Evolutionary conservation across 1,140 invertebrate species (phyloP).

Genomic region (Drosophila watanabei): DNA sequence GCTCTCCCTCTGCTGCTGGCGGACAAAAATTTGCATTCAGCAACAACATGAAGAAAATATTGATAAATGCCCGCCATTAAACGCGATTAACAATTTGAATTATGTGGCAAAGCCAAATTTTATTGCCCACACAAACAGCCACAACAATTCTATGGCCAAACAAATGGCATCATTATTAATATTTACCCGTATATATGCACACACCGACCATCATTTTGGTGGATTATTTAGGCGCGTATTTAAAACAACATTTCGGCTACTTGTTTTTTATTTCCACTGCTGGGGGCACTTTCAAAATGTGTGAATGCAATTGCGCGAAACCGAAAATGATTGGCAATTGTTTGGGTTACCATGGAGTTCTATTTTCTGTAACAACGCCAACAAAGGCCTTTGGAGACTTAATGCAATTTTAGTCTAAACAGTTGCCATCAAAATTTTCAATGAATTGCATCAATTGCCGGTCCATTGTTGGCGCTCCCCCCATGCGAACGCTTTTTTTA

Average conservation of each 20-base stretch:
- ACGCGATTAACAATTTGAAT: constrained; percentile 84
- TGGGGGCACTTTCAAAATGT: constrained; percentile 56
- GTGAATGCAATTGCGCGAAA: constrained; percentile 80
- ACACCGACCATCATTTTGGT: constrained; percentile 66
- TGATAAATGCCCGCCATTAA: constrained; percentile 83
- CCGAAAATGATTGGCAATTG: constrained; percentile 80
- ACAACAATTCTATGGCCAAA: constrained; percentile 76
- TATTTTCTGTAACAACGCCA: constrained; percentile 22
- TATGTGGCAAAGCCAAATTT: constrained; percentile 84
- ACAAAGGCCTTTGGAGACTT: constrained; percentile 66
- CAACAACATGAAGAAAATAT: constrained; percentile 67
- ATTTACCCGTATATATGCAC: constrained; percentile 44
- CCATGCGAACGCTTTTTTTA: constrained; percentile 21
- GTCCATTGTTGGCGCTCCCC: constrained; percentile 62
- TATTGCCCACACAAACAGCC: constrained; percentile 69
- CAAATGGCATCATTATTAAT: constrained; percentile 83
- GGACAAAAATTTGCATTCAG: constrained; percentile 53
- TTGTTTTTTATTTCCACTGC: neutral
- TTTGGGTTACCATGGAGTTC: constrained; percentile 54
- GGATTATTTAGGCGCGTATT: constrained; percentile 45
- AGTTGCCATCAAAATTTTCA: constrained; percentile 79
- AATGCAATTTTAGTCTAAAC: constrained; percentile 84
- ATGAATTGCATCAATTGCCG: constrained; percentile 84
- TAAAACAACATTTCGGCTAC: constrained; percentile 65
- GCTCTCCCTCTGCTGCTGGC: neutral